Evolutionary conservation across 2,797 vertebrate species (phyloP).

Genomic region (Hapalemur alaotrensis): DNA sequence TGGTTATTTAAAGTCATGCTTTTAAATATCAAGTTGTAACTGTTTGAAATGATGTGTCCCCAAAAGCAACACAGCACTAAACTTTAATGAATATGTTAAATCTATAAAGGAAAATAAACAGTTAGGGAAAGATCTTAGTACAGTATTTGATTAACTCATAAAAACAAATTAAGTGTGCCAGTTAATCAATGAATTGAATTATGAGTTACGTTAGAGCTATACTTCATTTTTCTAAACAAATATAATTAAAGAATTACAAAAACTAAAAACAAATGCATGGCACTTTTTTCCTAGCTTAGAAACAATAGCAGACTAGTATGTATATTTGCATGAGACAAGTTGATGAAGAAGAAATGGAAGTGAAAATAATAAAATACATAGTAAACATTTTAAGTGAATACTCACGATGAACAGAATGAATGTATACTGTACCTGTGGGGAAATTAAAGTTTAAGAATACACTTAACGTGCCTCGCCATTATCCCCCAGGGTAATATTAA

Average conservation of each 20-base stretch:
- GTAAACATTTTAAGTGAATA: neutral
- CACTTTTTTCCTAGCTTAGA: neutral
- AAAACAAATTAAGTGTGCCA: neutral
- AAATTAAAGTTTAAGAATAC: neutral
- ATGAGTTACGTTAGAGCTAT: neutral
- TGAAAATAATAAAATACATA: neutral
- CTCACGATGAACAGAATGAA: neutral
- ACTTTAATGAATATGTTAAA: neutral
- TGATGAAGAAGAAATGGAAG: neutral
- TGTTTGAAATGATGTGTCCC: neutral
- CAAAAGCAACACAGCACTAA: neutral
- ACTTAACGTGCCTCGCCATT: neutral
- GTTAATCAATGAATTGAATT: neutral
- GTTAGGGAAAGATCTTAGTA: neutral
- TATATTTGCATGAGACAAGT: neutral
- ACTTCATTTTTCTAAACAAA: neutral
- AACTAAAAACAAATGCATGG: neutral
- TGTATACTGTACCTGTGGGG: no score
- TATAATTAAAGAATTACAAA: neutral
- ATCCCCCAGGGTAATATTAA: neutral
- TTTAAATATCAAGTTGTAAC: neutral
- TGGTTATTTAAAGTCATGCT: neutral
- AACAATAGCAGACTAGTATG: neutral
- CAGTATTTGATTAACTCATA: neutral
- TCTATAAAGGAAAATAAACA: constrained; percentile 7